Conservation (phyloP, 2,888 invertebrate genomes). For the Monochamus alternatus region DNA sequence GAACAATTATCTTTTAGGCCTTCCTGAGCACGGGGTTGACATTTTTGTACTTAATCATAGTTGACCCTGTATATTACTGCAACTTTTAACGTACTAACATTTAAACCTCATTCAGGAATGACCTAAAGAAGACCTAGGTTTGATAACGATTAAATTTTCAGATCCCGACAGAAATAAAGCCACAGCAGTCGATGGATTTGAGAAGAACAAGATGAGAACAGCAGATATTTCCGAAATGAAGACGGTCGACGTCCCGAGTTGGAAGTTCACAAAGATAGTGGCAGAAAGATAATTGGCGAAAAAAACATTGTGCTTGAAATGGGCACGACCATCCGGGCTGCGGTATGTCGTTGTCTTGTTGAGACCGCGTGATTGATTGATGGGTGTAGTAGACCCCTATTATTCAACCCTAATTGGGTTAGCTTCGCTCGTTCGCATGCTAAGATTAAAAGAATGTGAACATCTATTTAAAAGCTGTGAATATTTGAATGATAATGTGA, state of each 20-base stretch:
- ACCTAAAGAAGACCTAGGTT: too few species aligned
- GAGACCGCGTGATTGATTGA: conserved; percentile 31
- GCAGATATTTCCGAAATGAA: neutral
- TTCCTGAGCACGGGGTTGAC: too few species aligned
- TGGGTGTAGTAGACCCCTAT: conserved; percentile 12
- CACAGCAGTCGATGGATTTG: neutral
- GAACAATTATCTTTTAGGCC: too few species aligned
- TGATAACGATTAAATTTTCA: too few species aligned
- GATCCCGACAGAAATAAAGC: neutral
- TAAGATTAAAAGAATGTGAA: too few species aligned
- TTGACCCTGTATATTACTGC: too few species aligned
- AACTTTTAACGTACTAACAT: too few species aligned
- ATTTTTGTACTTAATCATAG: too few species aligned
- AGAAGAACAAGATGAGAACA: neutral
- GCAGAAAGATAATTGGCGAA: conserved; percentile 18
- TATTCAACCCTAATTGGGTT: conserved; percentile 10
- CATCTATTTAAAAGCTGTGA: too few species aligned
- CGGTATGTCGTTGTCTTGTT: conserved; percentile 32
- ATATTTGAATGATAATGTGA: too few species aligned
- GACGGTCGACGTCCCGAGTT: neutral
- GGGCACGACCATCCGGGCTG: conserved; percentile 5
- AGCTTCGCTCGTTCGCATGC: neutral
- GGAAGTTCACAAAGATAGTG: neutral
- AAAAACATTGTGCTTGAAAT: conserved; percentile 29
- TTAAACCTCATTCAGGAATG: too few species aligned